Conservation (phyloP, 2,797 vertebrate species). For the Cuculus canorus region DNA sequence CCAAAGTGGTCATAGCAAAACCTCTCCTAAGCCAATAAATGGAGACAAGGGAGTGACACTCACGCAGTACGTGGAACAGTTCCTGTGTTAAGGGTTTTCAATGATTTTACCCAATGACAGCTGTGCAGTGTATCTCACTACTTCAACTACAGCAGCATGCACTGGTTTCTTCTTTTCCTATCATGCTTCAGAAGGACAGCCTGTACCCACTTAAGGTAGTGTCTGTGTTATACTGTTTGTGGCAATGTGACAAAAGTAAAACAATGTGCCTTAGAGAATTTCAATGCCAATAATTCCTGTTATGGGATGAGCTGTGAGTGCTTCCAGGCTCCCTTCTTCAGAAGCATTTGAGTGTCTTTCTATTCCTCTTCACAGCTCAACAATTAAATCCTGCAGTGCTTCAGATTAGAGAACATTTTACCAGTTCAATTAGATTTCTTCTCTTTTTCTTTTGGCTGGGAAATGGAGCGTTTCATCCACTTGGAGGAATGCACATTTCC, state of each 20-base stretch:
- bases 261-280: not conserved
- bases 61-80: not conserved
- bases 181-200: not conserved
- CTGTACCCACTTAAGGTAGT: not conserved
- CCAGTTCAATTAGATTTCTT: not conserved
- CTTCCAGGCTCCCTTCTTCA: not conserved
- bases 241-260: not conserved
- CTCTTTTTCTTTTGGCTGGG: not conserved
- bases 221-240: not conserved
- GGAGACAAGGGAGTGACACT: not conserved
- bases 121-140: accelerated
- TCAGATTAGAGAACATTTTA: not conserved
- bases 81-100: not conserved
- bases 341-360: not conserved
- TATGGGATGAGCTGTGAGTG: not conserved
- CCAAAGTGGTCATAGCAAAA: not conserved
- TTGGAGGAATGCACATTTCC: not conserved
- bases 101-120: not conserved
- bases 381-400: not conserved
- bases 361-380: not conserved
- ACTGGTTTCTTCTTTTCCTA: not conserved
- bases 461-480: not conserved
- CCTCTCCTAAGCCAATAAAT: not conserved
- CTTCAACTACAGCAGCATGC: accelerated
- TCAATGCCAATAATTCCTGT: not conserved